These are phyloP conservation scores for Oryzias celebensis DNA, from an alignment of 2,113 vertebrate species.

Conservation along the genomic window DNA sequence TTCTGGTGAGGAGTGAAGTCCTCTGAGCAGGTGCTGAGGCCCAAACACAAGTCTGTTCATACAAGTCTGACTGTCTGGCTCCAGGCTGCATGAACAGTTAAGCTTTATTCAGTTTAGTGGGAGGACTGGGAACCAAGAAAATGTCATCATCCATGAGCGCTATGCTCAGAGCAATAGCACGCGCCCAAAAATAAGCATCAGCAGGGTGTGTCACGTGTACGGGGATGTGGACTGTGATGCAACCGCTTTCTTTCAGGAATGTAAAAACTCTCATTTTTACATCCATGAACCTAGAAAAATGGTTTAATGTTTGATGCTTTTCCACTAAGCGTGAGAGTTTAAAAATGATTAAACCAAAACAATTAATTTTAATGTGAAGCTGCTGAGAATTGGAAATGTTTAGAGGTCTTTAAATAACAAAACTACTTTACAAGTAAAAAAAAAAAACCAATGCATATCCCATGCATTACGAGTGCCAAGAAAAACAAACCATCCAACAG, in stretches of 20 bases:
- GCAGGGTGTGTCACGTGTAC: conserved; percentile 24
- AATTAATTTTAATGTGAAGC: no score
- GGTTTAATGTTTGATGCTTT: neutral
- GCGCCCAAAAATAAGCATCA: conserved; percentile 48
- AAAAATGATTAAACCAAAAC: no score
- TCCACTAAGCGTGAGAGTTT: no score
- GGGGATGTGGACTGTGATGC: conserved; percentile 16
- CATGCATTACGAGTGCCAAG: neutral
- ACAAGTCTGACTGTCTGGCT: conserved; percentile 51
- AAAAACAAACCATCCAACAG: conserved; percentile 21
- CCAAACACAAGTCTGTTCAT: conserved; percentile 12
- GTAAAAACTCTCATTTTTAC: conserved; percentile 3
- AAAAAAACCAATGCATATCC: conserved; percentile 1
- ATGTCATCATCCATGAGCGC: conserved; percentile 39
- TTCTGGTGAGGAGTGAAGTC: conserved; percentile 65
- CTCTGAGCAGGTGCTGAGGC: conserved; percentile 61
- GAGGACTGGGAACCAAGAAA: conserved; percentile 36
- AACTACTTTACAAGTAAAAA: no score
- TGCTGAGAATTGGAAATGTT: no score
- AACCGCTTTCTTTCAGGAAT: conserved; percentile 10
- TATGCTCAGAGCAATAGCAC: conserved; percentile 43
- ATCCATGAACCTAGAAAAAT: neutral
- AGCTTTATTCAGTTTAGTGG: conserved; percentile 44
- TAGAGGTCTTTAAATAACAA: neutral
- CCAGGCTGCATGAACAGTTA: conserved; percentile 52